Conservation (phyloP, 2,888 invertebrate genomes). For the Mythimna vitellina region DNA sequence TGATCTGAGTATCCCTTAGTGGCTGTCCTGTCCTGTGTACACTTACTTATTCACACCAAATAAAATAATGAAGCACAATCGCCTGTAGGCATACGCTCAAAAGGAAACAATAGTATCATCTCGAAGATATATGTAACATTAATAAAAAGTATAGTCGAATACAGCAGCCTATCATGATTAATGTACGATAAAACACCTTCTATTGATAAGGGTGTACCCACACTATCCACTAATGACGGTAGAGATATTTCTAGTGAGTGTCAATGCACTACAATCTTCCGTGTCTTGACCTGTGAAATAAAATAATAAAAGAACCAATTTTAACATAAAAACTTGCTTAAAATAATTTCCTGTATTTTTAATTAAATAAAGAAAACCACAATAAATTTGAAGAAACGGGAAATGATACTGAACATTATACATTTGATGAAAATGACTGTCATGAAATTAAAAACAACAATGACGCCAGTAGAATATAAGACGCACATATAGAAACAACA, state of each 20-base stretch:
- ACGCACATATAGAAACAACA: conserved; percentile 50
- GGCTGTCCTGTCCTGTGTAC: no score
- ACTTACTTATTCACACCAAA: not conserved
- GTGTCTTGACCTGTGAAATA: conserved; percentile 24
- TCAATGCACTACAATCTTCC: conserved; percentile 45
- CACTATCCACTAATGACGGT: conserved; percentile 58
- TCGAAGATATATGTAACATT: conserved; percentile 50
- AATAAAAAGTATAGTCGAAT: conserved; percentile 60
- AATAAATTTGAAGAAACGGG: not conserved
- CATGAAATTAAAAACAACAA: conserved; percentile 39
- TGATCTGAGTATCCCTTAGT: no score
- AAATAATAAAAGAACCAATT: conserved; percentile 4
- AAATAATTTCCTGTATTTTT: not conserved
- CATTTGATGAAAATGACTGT: conserved; percentile 25
- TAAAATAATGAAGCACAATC: not conserved
- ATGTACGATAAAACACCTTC: conserved; percentile 68
- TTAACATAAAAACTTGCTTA: not conserved
- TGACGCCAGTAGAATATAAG: conserved; percentile 30
- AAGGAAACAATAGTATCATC: conserved; percentile 63
- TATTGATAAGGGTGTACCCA: conserved; percentile 63
- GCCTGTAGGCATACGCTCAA: conserved; percentile 13
- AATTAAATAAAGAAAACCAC: not conserved
- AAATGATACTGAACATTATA: conserved; percentile 3
- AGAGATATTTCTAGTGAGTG: conserved; percentile 47
- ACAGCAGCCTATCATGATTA: conserved; percentile 68